Conservation (phyloP, 2,888 invertebrate species). For the Limnephilus auricula region DNA sequence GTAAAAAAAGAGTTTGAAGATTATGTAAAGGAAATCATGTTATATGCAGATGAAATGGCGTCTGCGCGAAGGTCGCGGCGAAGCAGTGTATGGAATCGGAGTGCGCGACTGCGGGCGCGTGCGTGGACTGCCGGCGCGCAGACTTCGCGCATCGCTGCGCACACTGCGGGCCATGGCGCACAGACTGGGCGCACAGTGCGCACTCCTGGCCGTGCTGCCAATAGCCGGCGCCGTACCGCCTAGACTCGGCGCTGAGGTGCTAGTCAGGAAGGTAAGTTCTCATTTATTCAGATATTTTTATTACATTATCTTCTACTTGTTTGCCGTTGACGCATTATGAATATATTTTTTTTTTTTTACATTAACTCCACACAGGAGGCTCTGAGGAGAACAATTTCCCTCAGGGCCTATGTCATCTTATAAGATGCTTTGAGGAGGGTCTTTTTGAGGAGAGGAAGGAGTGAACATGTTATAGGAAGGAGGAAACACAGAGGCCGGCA, state of each 20-base stretch:
- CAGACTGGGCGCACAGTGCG: conserved; percentile 86
- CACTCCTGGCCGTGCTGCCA: conserved; percentile 71
- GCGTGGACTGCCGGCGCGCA: conserved; percentile 88
- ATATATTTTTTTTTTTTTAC: no score
- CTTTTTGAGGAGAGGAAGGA: no score
- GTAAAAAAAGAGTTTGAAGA: background rate
- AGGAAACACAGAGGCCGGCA: no score
- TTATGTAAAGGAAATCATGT: background rate
- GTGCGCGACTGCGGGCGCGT: conserved; percentile 93
- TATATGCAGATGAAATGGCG: conserved; percentile 93
- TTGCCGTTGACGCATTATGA: no score
- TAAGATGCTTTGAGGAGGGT: no score
- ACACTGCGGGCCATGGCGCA: conserved; percentile 94
- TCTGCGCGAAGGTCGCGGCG: conserved; percentile 95
- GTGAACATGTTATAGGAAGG: no score
- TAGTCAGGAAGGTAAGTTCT: conserved; percentile 86
- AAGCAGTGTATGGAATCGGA: conserved; percentile 98
- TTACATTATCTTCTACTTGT: no score
- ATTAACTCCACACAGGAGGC: no score
- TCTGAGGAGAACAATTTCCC: no score
- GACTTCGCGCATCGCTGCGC: conserved; percentile 91
- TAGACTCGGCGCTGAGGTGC: conserved; percentile 89
- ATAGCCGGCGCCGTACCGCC: conserved; percentile 66
- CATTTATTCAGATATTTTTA: no score
- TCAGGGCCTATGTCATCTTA: no score